These are phyloP conservation scores for Styela clava DNA, from an alignment of 23 tunicate species.

Conservation along the genomic window DNA sequence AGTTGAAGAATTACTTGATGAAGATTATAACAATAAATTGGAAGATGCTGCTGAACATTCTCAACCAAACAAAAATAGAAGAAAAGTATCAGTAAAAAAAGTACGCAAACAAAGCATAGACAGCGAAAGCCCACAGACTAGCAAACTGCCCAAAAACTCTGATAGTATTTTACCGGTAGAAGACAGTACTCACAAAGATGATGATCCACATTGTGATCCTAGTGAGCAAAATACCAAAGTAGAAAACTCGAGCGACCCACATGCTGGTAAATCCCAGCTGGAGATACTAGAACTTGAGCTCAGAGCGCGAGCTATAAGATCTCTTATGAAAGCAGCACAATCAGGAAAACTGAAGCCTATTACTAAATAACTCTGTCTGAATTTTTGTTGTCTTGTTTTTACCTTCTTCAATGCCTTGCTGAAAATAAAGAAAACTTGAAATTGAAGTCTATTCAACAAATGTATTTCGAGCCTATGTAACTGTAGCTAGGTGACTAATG, in stretches of 20 bases:
- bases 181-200: too few species aligned
- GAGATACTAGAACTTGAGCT: constrained; percentile 72
- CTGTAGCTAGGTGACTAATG: too few species aligned
- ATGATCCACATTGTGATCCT: too few species aligned
- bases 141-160: too few species aligned
- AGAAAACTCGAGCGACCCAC: too few species aligned
- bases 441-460: too few species aligned
- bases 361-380: neutral
- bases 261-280: constrained; percentile 42
- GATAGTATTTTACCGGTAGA: too few species aligned
- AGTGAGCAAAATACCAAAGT: neutral
- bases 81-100: neutral
- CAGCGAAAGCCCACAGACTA: too few species aligned
- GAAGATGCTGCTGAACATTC: neutral
- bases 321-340: constrained; percentile 66
- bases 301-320: constrained; percentile 79
- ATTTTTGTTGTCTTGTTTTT: neutral
- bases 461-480: too few species aligned
- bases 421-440: too few species aligned
- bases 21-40: neutral
- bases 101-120: neutral
- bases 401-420: neutral
- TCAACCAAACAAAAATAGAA: neutral
- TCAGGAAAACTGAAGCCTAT: constrained; percentile 18
- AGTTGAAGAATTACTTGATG: neutral